phyloP scores from a whole-genome alignment of 2,888 invertebrate genomes.

The Drosophila setosimentum region DNA sequence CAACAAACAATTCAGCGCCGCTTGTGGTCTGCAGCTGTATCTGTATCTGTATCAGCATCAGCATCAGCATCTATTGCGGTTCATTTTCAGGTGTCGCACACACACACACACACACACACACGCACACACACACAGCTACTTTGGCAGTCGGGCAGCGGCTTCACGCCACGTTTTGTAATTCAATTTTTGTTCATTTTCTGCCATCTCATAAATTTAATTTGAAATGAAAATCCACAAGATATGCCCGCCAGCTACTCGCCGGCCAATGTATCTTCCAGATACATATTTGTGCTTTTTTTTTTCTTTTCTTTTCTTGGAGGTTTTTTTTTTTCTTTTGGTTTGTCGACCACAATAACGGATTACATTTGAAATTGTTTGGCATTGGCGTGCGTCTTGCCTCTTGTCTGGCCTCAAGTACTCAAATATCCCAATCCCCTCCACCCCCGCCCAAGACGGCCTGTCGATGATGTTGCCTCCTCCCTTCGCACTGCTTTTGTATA shows the following conservation, averaged over 20 bases:
- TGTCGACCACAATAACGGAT: slow-evolving; percentile 71
- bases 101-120: neutral
- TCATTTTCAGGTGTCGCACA: slow-evolving; percentile 63
- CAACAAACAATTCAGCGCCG: slow-evolving; percentile 18
- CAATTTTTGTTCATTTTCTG: slow-evolving; percentile 61
- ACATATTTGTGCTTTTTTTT: slow-evolving; percentile 10
- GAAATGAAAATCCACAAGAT: slow-evolving; percentile 80
- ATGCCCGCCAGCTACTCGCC: slow-evolving; percentile 32
- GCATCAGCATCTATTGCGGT: slow-evolving; percentile 43
- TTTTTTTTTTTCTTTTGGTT: neutral
- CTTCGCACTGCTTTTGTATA: neutral
- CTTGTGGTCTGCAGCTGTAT: slow-evolving; percentile 44
- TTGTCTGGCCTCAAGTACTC: slow-evolving; percentile 40
- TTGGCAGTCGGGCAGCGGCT: slow-evolving; percentile 14
- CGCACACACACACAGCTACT: neutral
- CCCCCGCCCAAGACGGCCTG: neutral
- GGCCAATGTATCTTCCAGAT: slow-evolving; percentile 49
- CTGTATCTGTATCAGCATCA: neutral
- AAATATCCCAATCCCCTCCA: neutral
- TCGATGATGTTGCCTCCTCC: slow-evolving; percentile 5
- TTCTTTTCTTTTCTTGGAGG: slow-evolving; percentile 7
- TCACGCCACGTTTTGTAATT: slow-evolving; percentile 54
- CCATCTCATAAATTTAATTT: slow-evolving; percentile 82
- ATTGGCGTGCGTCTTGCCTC: slow-evolving; percentile 45
- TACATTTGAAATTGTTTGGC: slow-evolving; percentile 80